Percentiles rank a stretch among this genome's conserved stretches.
phyloP scores from a whole-genome alignment of 2,113 vertebrate genomes.

The Megatriorchis doriae region DNA sequence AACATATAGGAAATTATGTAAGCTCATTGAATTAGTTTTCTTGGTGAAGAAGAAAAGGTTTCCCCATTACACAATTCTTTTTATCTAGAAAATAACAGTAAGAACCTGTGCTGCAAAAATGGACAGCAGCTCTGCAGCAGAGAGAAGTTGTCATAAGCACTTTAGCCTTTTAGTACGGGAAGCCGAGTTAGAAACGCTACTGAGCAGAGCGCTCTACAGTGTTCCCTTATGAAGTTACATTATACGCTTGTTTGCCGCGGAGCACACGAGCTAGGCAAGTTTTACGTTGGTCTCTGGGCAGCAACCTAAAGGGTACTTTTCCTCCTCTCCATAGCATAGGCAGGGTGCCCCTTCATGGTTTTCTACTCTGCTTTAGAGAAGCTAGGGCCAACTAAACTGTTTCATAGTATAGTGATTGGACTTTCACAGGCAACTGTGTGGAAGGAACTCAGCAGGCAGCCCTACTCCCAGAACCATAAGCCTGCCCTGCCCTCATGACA shows the following conservation, averaged over 20 bases:
- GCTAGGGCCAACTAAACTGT: not conserved
- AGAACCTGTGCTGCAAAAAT: not conserved
- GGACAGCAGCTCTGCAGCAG: not conserved
- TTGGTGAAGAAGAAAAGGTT: not conserved
- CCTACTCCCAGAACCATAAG: not conserved
- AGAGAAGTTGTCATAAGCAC: not conserved
- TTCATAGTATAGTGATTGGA: rapidly evolving
- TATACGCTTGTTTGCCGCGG: not conserved
- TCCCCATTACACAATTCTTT: not conserved
- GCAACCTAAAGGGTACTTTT: not conserved
- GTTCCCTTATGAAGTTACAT: not conserved
- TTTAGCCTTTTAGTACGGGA: not conserved
- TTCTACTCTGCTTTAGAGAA: not conserved
- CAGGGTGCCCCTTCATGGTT: not conserved
- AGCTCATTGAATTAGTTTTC: not conserved
- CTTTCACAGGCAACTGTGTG: not conserved
- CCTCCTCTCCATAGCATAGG: not conserved
- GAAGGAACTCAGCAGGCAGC: not conserved
- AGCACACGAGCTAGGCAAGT: rapidly evolving
- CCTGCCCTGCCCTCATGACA: not conserved
- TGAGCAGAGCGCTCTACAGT: not conserved
- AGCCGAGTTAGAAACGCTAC: not conserved
- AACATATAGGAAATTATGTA: not conserved
- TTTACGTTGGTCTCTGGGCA: not conserved
- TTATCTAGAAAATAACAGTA: not conserved